Evolutionary conservation across 2,888 invertebrate genomes (phyloP).

Genomic region (Drosophila formosana): DNA sequence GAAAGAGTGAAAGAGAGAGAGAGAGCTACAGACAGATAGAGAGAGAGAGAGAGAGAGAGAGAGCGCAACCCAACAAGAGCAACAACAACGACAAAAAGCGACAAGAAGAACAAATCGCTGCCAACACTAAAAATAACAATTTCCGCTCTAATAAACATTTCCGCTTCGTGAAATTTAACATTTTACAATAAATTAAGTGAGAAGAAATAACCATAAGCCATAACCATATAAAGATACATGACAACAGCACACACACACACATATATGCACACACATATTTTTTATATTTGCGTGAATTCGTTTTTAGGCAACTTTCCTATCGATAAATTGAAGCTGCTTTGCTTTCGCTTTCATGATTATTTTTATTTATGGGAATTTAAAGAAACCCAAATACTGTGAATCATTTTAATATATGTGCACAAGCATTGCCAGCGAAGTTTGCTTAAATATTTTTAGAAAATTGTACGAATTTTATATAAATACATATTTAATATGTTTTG

Average conservation of each 20-base stretch:
- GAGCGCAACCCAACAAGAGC: slow-evolving; percentile 14
- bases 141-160: slow-evolving; percentile 82
- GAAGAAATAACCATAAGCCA: slow-evolving; percentile 75
- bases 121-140: slow-evolving; percentile 79
- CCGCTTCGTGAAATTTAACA: slow-evolving; percentile 81
- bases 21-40: too few relatives aligned
- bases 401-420: background rate
- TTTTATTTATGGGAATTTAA: background rate
- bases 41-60: slow-evolving; percentile 2
- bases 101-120: slow-evolving; percentile 49
- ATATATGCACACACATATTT: slow-evolving; percentile 8
- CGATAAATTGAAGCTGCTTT: slow-evolving; percentile 29
- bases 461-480: too few relatives aligned
- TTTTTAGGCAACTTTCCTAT: slow-evolving; percentile 50
- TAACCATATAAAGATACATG: slow-evolving; percentile 52
- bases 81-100: slow-evolving; percentile 9
- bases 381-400: background rate
- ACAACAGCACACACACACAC: slow-evolving; percentile 18
- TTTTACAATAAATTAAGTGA: slow-evolving; percentile 82
- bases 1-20: background rate
- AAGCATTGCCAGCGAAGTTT: too few relatives aligned
- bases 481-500: too few relatives aligned
- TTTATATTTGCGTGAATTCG: slow-evolving; percentile 20
- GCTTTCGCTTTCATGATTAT: background rate
- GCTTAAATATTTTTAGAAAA: too few relatives aligned